Evolutionary conservation across 2,113 vertebrate genomes (phyloP).

Genomic region (Empidonax alnorum): DNA sequence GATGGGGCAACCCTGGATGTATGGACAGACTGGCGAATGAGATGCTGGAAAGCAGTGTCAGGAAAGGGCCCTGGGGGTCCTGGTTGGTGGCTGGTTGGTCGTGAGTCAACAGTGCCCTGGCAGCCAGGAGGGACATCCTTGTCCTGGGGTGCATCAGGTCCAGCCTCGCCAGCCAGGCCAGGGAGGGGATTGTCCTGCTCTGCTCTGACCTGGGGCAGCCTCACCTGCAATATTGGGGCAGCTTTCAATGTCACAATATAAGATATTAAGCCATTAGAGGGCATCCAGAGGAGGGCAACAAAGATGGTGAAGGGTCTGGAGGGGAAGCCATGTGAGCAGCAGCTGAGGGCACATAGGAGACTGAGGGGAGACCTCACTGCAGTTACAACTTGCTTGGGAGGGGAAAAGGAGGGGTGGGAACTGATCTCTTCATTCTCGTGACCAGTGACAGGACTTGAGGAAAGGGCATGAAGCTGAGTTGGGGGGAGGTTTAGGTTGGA

Average conservation of each 20-base stretch:
- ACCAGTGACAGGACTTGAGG: not conserved
- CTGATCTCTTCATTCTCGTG: too few species aligned
- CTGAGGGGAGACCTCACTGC: not conserved
- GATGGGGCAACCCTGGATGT: not conserved
- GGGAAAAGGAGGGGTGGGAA: not conserved
- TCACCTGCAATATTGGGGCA: not conserved
- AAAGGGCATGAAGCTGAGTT: not conserved
- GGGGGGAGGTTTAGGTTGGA: not conserved
- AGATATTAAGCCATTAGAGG: not conserved
- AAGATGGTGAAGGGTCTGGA: not conserved
- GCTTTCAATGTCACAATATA: not conserved
- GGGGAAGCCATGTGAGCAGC: not conserved
- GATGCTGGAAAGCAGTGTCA: not conserved
- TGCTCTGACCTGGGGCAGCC: not conserved
- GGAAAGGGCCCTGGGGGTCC: not conserved
- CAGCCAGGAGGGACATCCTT: not conserved
- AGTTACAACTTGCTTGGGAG: not conserved
- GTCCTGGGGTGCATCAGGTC: not conserved
- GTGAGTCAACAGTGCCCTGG: not conserved
- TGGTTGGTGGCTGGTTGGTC: fast-evolving
- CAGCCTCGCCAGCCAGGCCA: fast-evolving
- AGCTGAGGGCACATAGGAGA: not conserved
- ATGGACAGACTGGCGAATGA: not conserved
- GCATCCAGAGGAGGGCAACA: not conserved
- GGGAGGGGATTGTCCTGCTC: not conserved